A percentile compares a stretch with the other conserved stretches of the same genome.
Evolutionary conservation across 1,140 invertebrate genomes (phyloP).

Genomic region (Colletes gigas): DNA sequence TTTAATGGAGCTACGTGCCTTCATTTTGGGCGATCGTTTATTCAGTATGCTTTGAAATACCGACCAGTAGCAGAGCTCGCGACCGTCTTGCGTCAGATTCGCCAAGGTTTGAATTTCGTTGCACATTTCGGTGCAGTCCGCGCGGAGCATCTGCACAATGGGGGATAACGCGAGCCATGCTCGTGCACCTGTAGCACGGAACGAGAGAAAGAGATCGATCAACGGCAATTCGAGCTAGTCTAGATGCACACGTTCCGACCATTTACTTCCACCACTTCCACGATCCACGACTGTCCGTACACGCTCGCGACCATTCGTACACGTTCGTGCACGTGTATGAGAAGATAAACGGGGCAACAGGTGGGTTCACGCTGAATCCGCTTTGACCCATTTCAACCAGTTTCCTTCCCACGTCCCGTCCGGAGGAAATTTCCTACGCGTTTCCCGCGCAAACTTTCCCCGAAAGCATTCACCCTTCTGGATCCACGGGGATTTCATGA

Average conservation of each 20-base stretch:
- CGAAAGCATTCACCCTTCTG: neutral
- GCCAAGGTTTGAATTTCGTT: conserved; percentile 9
- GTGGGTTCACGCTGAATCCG: conserved; percentile 68
- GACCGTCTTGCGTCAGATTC: neutral
- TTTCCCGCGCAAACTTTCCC: conserved; percentile 57
- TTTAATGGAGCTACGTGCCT: no score
- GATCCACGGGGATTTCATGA: neutral
- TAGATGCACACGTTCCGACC: conserved; percentile 44
- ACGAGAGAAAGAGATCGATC: conserved; percentile 59
- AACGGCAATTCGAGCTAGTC: conserved; percentile 55
- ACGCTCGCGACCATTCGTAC: neutral
- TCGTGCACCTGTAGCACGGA: conserved; percentile 46
- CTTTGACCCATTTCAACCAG: conserved; percentile 64
- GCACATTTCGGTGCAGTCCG: conserved; percentile 18
- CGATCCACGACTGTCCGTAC: neutral
- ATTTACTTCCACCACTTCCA: conserved; percentile 47
- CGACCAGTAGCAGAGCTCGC: neutral
- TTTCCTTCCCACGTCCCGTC: conserved; percentile 50
- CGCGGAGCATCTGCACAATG: conserved; percentile 29
- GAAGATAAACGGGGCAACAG: conserved; percentile 67
- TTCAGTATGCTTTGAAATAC: no score
- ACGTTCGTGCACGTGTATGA: conserved; percentile 10
- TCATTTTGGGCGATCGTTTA: no score
- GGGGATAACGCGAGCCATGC: conserved; percentile 6
- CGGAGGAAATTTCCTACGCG: conserved; percentile 58